Base-by-base conservation (phyloP, 2,113 vertebrate species). In the Lynx canadensis region DNA sequence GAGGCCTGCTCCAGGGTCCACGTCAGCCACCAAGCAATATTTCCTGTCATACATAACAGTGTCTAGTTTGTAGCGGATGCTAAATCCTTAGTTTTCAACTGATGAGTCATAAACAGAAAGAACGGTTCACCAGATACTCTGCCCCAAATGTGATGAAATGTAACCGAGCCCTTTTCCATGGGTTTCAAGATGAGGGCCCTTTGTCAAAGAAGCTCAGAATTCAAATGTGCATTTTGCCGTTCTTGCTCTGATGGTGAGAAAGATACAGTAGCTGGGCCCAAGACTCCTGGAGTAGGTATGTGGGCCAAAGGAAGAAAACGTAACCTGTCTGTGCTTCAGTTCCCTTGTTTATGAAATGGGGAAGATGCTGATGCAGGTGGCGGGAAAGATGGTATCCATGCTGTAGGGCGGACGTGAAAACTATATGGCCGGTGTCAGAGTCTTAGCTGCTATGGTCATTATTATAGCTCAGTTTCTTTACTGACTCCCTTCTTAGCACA, bases 401-500 rank as follows among this genome's bases (percentile, higher is more conserved):
- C 1, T 23, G 19, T 3, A 36, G 33, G 11, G 13, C 16, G 71
- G 33, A 41, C 33, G 27, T 66, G 60, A 82, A 52, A 45, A 38
- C 0, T 8, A 29, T 12, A 19, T 33, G 45, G 10, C 8, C 2
- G 25, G 5, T 27, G 38, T 19, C n/a, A 63, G 1, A 36, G 38
- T 21, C 50, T 76, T 33, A 71, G 60, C 12, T 88, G 38, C 52
- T 79, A 52, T 27, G 48, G 29, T 91, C 31, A 84, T 52, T 87
- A 76, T 73, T 92, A 79, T 4, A 83, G 27, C 27, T 94, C 57
- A 85, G 16, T 4, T 65, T 82, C 73, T 93, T 94, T 74, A 16
- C 5, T 7, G 29, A 90, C 15, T 73, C 19, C 1, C 23, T 79
- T 71, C 52, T 92, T 11, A 83, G 52, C 14, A 57, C n/a, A 4